Base-by-base conservation (phyloP, 2,797 vertebrate species). In the Xenopus petersii region DNA sequence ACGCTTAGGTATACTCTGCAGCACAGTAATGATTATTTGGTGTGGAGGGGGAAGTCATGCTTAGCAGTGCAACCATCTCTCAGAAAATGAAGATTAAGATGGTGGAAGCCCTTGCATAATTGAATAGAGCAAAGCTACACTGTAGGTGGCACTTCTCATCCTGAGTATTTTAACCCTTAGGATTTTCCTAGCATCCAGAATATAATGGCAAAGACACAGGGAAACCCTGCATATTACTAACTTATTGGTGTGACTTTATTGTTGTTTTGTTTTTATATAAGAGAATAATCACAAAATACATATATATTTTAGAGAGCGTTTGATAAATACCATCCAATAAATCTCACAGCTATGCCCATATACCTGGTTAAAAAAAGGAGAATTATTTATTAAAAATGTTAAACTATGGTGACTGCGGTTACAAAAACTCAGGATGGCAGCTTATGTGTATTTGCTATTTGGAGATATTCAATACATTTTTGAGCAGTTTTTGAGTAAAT, bases 51-150 rank as follows among this genome's bases (percentile, higher is more conserved):
- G 84, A 77, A 86, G 89, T 84, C 82, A 74, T 83, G 33, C 84
- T 84, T 2, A 89, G 90, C 56, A 67, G 80, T 87, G 87, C 81
- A 87, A 86, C 87, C 91, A 88, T 92, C 88, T 88, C 90, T 90
- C 84, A 49, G 80, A 84, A 84, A 87, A 84, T 88, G 87, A 81
- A 87, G 90, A 93, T 94, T 88, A 94, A 94, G 91, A 91, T 89
- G 88, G 89, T 89, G 92, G 90, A 89, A 86, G 83, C 81, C 87
- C 70, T 78, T 86, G 88, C 85, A 90, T 89, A 87, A 87, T 89
- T 88, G 88, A 93, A 87, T 82, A 82, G 87, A 88, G 82, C 85
- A 48, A 82, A 89, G 86, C 62, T 60, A 70, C 60, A 71, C 76
- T 64, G 83, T 80, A 83, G 55, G 74, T 79, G 79, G 86, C 47